These are phyloP conservation scores for Thaleichthys pacificus DNA, from an alignment of 2,797 vertebrate species.

Conservation along the genomic window DNA sequence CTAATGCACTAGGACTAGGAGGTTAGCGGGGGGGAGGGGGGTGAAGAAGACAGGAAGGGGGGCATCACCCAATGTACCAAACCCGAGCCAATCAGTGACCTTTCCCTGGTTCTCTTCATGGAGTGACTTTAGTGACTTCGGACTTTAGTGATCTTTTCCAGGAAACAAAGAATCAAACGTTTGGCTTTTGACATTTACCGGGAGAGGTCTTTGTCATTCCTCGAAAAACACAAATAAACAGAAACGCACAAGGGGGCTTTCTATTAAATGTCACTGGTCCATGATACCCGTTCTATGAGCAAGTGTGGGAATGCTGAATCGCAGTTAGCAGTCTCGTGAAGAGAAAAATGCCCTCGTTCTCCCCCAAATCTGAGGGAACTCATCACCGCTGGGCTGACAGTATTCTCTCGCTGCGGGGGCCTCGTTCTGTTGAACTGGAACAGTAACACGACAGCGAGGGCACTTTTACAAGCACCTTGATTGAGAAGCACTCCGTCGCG, in stretches of 20 bases:
- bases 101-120: conserved; percentile 15
- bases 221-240: conserved; percentile 27
- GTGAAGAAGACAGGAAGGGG: neutral
- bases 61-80: conserved; percentile 23
- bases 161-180: conserved; percentile 30
- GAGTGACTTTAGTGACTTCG: neutral
- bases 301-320: neutral
- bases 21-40: too few relatives aligned
- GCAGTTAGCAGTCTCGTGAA: neutral
- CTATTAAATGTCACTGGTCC: conserved; percentile 53
- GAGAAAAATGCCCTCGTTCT: neutral
- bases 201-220: conserved; percentile 43
- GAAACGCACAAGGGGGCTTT: conserved; percentile 5
- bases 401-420: neutral
- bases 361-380: neutral
- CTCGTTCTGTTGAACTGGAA: neutral
- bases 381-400: too few relatives aligned
- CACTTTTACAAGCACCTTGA: neutral
- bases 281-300: conserved; percentile 3
- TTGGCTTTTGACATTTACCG: conserved; percentile 60
- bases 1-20: neutral
- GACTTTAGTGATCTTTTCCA: conserved; percentile 2
- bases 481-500: neutral
- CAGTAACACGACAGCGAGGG: neutral
- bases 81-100: neutral